These are phyloP conservation scores for Parazoanthus atlanticus DNA, from an alignment of 92 coral and sea anemone genomes.

Conservation along the genomic window DNA sequence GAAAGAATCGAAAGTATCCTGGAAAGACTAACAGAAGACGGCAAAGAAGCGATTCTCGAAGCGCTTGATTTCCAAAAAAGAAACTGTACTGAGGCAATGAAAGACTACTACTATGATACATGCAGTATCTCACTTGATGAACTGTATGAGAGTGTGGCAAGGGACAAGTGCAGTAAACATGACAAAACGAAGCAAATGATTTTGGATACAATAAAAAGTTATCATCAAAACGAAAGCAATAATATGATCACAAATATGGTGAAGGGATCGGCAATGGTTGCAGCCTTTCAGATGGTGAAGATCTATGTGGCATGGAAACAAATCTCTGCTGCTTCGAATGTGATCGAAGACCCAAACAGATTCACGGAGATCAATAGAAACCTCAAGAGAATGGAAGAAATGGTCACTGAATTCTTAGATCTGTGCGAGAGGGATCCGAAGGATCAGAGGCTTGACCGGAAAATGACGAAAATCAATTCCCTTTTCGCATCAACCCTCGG, in stretches of 20 bases:
- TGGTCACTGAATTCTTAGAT: conserved; percentile 65
- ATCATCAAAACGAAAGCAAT: conserved; percentile 51
- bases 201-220: conserved; percentile 47
- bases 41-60: conserved; percentile 47
- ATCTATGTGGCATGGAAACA: conserved; percentile 65
- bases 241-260: conserved; percentile 62
- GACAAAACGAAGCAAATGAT: conserved; percentile 49
- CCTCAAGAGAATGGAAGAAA: conserved; percentile 56
- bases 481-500: conserved; percentile 57
- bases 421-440: conserved; percentile 60
- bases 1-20: conserved; percentile 42
- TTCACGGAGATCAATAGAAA: conserved; percentile 53
- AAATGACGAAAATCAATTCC: conserved; percentile 57
- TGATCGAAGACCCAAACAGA: conserved; percentile 55
- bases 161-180: conserved; percentile 40
- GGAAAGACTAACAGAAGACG: conserved; percentile 36
- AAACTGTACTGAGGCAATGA: conserved; percentile 52
- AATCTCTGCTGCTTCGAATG: conserved; percentile 66
- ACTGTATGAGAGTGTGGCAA: conserved; percentile 45
- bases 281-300: conserved; percentile 59
- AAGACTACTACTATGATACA: conserved; percentile 21
- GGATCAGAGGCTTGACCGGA: conserved; percentile 40
- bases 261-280: conserved; percentile 53
- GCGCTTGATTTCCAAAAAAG: conserved; percentile 51
- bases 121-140: conserved; percentile 43